Percentiles rank a stretch among this genome's conserved stretches.
These are phyloP conservation scores for Chromobotia macracanthus DNA, from an alignment of 2,797 vertebrate species.

Conservation along the genomic window DNA sequence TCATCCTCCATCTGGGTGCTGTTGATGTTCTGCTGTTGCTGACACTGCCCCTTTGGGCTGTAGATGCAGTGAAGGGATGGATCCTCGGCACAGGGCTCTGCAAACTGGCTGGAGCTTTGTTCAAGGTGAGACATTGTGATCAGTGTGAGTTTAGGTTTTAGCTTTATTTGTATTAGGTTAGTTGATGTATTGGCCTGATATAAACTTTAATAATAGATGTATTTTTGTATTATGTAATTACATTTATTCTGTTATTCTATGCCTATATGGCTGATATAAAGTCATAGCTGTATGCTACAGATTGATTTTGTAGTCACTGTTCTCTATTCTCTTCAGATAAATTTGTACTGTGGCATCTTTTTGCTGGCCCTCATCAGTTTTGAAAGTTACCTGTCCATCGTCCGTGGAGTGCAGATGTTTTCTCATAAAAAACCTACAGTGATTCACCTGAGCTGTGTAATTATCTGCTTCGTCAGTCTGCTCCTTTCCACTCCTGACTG, in stretches of 20 bases:
- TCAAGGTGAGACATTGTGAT: constrained; percentile 72
- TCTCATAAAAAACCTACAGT: constrained; percentile 80
- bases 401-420: constrained; percentile 88
- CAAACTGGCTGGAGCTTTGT: constrained; percentile 80
- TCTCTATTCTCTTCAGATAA: constrained; percentile 72
- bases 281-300: too few relatives aligned
- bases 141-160: neutral
- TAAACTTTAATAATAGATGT: too few relatives aligned
- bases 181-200: constrained; percentile 64
- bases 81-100: constrained; percentile 76
- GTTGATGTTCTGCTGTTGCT: constrained; percentile 80
- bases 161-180: neutral
- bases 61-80: constrained; percentile 74
- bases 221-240: too few relatives aligned
- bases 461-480: constrained; percentile 82
- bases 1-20: constrained; percentile 82
- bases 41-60: constrained; percentile 83
- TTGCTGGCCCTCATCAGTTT: constrained; percentile 89
- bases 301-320: neutral
- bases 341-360: constrained; percentile 92
- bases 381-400: constrained; percentile 89
- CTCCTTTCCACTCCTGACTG: constrained; percentile 85
- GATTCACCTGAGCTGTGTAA: constrained; percentile 80
- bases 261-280: too few relatives aligned
- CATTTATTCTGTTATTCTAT: too few relatives aligned